These are phyloP conservation scores for Patiria pectinifera DNA, from an alignment of 53 echinoderm and acorn worm genomes.

Conservation along the genomic window DNA sequence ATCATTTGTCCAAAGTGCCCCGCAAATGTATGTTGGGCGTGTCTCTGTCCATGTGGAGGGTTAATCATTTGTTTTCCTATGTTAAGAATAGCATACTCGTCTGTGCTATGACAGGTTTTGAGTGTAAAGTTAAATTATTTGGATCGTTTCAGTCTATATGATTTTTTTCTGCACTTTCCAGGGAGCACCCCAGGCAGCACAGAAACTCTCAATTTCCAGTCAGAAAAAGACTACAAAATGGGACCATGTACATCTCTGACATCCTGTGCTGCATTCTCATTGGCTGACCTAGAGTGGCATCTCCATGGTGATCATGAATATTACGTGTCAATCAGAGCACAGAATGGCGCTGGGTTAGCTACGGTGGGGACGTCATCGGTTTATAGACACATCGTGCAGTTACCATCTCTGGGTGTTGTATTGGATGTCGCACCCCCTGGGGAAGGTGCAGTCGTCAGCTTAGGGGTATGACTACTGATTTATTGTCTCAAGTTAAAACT, in stretches of 20 bases:
- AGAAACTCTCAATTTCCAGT: constrained; percentile 36
- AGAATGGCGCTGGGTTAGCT: constrained; percentile 52
- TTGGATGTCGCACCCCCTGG: constrained; percentile 53
- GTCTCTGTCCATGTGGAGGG: neutral
- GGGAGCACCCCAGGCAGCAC: constrained; percentile 35
- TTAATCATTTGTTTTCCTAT: neutral
- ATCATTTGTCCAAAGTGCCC: neutral
- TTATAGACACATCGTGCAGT: constrained; percentile 37
- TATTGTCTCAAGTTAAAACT: neutral
- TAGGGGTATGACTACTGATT: constrained; percentile 38
- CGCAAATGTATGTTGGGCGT: neutral
- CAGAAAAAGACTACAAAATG: neutral
- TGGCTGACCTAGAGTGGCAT: constrained; percentile 41
- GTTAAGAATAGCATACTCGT: too few species aligned
- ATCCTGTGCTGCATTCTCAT: constrained; percentile 48
- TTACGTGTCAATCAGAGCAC: constrained; percentile 61
- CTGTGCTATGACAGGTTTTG: too few species aligned
- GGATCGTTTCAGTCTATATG: neutral
- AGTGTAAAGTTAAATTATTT: neutral
- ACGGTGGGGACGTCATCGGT: constrained; percentile 35
- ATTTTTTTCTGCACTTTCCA: constrained; percentile 1
- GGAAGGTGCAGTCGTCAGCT: constrained; percentile 1
- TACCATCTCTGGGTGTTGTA: constrained; percentile 65
- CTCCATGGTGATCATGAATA: constrained; percentile 66
- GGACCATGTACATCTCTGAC: constrained; percentile 14